Evolutionary conservation across 1,140 invertebrate genomes (phyloP).

Genomic region (Gryllus bimaculatus): DNA sequence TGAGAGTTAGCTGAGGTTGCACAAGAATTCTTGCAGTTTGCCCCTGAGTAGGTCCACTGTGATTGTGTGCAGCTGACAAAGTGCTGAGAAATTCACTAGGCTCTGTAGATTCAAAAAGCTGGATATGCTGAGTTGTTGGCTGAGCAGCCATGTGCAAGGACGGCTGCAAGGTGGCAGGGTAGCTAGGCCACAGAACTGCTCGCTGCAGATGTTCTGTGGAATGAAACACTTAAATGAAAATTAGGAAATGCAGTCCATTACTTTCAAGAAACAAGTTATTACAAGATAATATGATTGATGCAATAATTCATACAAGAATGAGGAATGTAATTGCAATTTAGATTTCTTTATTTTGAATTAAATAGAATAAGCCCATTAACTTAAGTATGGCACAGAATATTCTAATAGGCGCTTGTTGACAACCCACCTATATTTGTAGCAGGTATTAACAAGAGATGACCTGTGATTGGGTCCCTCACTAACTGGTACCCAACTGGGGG

Average conservation of each 20-base stretch:
- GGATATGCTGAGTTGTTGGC: constrained; percentile 19
- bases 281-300: no score
- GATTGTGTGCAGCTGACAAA: not conserved
- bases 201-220: constrained; percentile 59
- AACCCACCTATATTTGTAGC: constrained; percentile 49
- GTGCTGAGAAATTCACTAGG: constrained; percentile 7
- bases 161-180: constrained; percentile 31
- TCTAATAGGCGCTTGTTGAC: not conserved
- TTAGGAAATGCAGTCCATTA: not conserved
- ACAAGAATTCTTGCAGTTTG: constrained; percentile 38
- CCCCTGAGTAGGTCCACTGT: constrained; percentile 26
- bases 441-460: constrained; percentile 68
- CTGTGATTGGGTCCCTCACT: constrained; percentile 68
- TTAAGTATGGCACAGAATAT: not conserved
- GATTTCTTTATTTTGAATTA: no score
- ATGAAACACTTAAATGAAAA: not conserved
- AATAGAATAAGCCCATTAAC: not conserved
- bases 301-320: no score
- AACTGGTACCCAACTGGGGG: constrained; percentile 65
- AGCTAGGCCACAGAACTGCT: constrained; percentile 61
- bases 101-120: constrained; percentile 17
- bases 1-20: constrained; percentile 22
- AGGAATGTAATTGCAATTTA: no score
- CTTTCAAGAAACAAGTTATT: no score
- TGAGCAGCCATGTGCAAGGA: constrained; percentile 7